Evolutionary conservation across 1,140 invertebrate species (phyloP).

Genomic region (Danaus plexippus): DNA sequence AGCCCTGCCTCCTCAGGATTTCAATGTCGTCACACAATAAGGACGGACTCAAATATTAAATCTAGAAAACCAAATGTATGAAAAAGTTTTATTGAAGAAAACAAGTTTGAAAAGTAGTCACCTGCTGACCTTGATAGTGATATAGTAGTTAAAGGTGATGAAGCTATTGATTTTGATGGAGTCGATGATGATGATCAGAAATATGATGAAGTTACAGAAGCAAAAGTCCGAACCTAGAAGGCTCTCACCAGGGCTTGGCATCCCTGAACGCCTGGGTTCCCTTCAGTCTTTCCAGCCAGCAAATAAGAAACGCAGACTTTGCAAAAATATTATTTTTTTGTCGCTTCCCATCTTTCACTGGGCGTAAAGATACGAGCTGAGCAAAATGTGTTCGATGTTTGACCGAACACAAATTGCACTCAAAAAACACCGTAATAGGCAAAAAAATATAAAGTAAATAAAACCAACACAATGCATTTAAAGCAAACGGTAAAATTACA

Average conservation of each 20-base stretch:
- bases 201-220: constrained; percentile 59
- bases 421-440: constrained; percentile 13
- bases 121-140: constrained; percentile 26
- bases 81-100: constrained; percentile 33
- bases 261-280: constrained; percentile 71
- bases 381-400: constrained; percentile 20
- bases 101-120: constrained; percentile 29
- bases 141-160: constrained; percentile 22
- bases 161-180: constrained; percentile 24
- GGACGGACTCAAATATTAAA: constrained; percentile 30
- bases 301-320: constrained; percentile 70
- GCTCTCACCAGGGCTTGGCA: constrained; percentile 73
- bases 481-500: constrained; percentile 12
- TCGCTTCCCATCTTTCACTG: constrained; percentile 35
- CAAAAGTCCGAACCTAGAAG: constrained; percentile 69
- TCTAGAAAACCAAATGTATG: constrained; percentile 33
- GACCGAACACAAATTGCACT: constrained; percentile 26
- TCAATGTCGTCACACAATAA: constrained; percentile 34
- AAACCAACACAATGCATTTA: constrained; percentile 22
- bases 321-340: constrained; percentile 66
- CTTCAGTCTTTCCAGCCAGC: constrained; percentile 70
- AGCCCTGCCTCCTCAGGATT: constrained; percentile 67
- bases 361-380: constrained; percentile 12
- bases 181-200: constrained; percentile 37
- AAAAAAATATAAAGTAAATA: constrained; percentile 19